These are phyloP conservation scores for Chesias legatella DNA, from an alignment of 2,888 invertebrate species.

Conservation along the genomic window DNA sequence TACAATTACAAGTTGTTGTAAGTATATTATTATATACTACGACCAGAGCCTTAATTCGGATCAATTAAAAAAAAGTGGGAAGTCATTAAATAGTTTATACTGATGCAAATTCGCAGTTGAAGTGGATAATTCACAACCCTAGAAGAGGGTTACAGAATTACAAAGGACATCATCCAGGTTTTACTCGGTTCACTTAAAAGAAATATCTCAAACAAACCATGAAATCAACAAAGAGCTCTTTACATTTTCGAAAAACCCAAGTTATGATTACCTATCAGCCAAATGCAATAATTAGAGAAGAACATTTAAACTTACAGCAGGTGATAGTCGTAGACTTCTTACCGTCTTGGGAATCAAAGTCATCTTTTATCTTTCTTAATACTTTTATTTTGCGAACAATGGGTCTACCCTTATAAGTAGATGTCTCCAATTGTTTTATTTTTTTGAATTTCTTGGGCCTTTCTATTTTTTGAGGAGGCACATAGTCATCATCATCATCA, in stretches of 20 bases:
- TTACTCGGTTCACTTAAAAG: no score
- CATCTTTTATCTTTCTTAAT: conserved; percentile 52
- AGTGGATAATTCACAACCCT: no score
- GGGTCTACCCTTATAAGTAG: conserved; percentile 35
- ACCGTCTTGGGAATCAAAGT: conserved; percentile 41
- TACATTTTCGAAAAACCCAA: background rate
- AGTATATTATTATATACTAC: no score
- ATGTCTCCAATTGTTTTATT: conserved; percentile 59
- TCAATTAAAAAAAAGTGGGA: no score
- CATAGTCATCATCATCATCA: conserved; percentile 67
- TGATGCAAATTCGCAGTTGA: no score
- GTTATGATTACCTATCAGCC: background rate
- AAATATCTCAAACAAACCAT: background rate
- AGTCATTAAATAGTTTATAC: no score
- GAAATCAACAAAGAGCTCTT: background rate
- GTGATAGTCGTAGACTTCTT: conserved; percentile 67
- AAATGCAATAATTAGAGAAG: conserved; percentile 3
- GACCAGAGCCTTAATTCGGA: no score
- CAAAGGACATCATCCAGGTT: no score
- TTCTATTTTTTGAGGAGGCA: conserved; percentile 49
- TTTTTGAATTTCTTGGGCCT: conserved; percentile 60
- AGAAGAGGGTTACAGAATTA: no score
- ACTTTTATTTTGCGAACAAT: conserved; percentile 64
- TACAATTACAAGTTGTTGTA: no score
- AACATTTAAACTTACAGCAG: conserved; percentile 58